Base-by-base conservation (phyloP, 2,797 vertebrate species). In the Cetoscarus ocellatus region DNA sequence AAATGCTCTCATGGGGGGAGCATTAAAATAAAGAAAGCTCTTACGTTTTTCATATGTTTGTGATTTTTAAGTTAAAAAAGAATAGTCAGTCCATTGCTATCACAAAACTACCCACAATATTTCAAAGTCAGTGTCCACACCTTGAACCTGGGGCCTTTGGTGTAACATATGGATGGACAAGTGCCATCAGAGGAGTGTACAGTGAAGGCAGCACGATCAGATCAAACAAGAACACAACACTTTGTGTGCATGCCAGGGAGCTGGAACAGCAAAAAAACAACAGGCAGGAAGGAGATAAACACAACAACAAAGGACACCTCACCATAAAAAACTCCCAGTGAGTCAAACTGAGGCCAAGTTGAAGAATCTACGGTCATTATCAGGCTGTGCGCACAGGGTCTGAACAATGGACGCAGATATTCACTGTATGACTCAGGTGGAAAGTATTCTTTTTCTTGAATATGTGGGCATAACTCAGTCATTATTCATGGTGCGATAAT, bases 271-370 rank as follows among this genome's bases (percentile, higher is more conserved):
- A 80, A 64, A 70, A 68, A 78, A 82, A 80, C 81, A 86, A 56
- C 54, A 61, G 61, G 61, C 66, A 65, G 4, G 68, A 56, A 51
- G 54, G 39, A 75, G 62, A 73, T 81, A 84, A 86, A 79, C 67
- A 84, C 44, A 79, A 78, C 58, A 82, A 77, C 77, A 84, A 79
- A 86, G 71, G 58, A 76, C 73, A 65, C 67, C 67, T 61, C 50
- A 40, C 61, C 54, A 75, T 39, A 82, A 44, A 6, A 44, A 44
- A 44, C 3, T 14, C 35, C 2, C 10, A 27, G 63, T 55, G 70
- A 70, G 42, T 56, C 57, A 79, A 53, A 54, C 56, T 19, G 6
- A 35, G 47, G 72, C 73, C 67, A 45, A 81, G 56, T 75, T 62
- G 71, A 63, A 79, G 77, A 73, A 75, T 52, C 51, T 66, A 66